phyloP scores from a whole-genome alignment of 2,113 vertebrate genomes.

The Aviceda subcristata region DNA sequence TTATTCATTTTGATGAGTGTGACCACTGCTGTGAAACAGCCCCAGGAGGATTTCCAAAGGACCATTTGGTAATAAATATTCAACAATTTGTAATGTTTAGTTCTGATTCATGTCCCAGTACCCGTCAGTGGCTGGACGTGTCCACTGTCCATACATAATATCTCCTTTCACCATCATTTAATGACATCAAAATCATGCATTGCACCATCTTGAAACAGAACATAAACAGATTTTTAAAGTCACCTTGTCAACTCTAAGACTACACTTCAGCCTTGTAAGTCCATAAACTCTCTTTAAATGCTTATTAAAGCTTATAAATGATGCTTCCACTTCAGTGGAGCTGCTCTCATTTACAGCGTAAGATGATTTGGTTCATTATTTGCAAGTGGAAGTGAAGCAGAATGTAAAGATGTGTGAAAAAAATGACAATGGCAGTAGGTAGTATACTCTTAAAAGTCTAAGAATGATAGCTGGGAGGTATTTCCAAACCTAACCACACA shows the following conservation, averaged over 20 bases:
- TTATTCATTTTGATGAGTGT: conserved; percentile 14
- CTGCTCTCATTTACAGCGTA: not conserved
- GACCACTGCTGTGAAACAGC: not conserved
- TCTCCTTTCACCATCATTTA: conserved; percentile 4
- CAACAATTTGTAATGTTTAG: conserved; percentile 39
- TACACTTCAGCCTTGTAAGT: not conserved
- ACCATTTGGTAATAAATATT: conserved; percentile 61
- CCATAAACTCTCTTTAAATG: not conserved
- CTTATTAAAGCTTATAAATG: conserved; percentile 17
- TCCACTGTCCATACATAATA: conserved; percentile 4
- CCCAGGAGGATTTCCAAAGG: not conserved
- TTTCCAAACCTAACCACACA: not conserved
- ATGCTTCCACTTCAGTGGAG: conserved; percentile 1
- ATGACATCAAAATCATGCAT: conserved; percentile 21
- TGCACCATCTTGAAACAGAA: conserved; percentile 35
- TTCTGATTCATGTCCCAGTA: conserved; percentile 6
- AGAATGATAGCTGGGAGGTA: not conserved
- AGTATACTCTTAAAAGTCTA: not conserved
- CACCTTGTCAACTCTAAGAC: conserved; percentile 24
- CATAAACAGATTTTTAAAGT: conserved; percentile 50
- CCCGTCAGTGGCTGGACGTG: not conserved
- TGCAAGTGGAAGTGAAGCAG: not conserved
- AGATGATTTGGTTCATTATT: not conserved
- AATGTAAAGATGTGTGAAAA: not conserved
- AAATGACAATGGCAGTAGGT: not conserved